Percentiles rank a stretch among this genome's conserved stretches.
Evolutionary conservation across 2,888 invertebrate species (phyloP).

Genomic region (Byasa hedistus): DNA sequence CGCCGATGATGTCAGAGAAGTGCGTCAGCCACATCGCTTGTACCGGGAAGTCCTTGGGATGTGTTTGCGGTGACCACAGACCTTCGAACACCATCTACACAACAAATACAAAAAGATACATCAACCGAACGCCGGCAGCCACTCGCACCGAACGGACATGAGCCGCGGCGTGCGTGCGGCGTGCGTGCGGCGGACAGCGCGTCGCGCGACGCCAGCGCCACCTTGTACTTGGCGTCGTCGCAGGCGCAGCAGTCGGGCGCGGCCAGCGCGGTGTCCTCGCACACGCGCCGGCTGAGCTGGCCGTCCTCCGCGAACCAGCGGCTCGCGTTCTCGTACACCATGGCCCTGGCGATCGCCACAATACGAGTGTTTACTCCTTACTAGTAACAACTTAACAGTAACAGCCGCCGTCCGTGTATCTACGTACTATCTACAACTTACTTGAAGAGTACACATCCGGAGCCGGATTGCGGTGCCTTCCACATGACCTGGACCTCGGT

Average conservation of each 20-base stretch:
- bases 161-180: neutral
- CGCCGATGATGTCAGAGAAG: constrained; percentile 98
- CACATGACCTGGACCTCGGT: constrained; percentile 93
- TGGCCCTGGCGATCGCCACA: constrained; percentile 81
- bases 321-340: constrained; percentile 88
- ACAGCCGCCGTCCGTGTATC: neutral
- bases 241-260: constrained; percentile 91
- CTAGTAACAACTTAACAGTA: neutral
- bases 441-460: constrained; percentile 93
- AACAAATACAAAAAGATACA: neutral
- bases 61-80: constrained; percentile 96
- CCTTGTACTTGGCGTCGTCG: constrained; percentile 97
- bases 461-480: constrained; percentile 91
- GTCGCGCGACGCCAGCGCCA: constrained; percentile 44
- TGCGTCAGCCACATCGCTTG: constrained; percentile 92
- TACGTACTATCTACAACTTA: constrained; percentile 54
- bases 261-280: constrained; percentile 84
- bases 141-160: neutral
- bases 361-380: neutral
- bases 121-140: too few relatives aligned
- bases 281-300: constrained; percentile 87
- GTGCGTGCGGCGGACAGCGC: too few relatives aligned
- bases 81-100: constrained; percentile 91
- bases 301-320: constrained; percentile 96
- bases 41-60: constrained; percentile 96